Evolutionary conservation across 1,140 invertebrate genomes (phyloP), one percentile per base, ranked within the genome.

Genomic region (Camponotus pennsylvanicus): DNA sequence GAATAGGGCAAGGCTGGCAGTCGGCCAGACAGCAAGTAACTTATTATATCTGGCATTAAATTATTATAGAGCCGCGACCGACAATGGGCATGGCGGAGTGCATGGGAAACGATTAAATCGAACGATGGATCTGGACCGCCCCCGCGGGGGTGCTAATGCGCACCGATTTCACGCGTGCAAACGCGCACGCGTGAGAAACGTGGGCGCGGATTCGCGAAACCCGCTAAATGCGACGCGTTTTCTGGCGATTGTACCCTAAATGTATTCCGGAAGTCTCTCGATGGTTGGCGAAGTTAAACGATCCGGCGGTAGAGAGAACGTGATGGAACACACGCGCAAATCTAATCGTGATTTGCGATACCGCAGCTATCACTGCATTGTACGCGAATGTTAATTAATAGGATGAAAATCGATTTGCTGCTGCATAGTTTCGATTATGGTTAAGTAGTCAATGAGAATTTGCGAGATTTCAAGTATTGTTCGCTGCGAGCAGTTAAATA

Each of bases 21-120:
- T 7, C 80, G 85, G 93, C 94, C 94, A 95, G 94, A 93, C 93
- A 94, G 92, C 93, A 93, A 95, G 94, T 95, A 94, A 95, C 94
- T 95, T 95, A 95, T 95, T 95, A 95, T 95, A 95, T 95, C 93
- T 95, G 93, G 93, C 94, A 94, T 95, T 95, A 95, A 95, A 95
- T 95, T 95, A 95, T 95, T 94, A 94, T 95, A 93, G 92, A 94
- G 92, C 92, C 79, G 52, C 89, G 88, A 88, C 79, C 91, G 92
- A 95, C 94, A 95, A 83, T 83, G 79, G 94, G 92, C 91, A 94
- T 92, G 91, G 92, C 92, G 87, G 90, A 95, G 94, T 95, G 93
- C 94, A 95, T 94, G 94, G 94, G 94, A 95, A 95, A 93, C 94
- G 93, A 95, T 95, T 95, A 95, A 95, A 93, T 89, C 91, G 89